These are phyloP conservation scores for Megaceryle torquata DNA, from an alignment of 2,113 vertebrate species.

Conservation along the genomic window DNA sequence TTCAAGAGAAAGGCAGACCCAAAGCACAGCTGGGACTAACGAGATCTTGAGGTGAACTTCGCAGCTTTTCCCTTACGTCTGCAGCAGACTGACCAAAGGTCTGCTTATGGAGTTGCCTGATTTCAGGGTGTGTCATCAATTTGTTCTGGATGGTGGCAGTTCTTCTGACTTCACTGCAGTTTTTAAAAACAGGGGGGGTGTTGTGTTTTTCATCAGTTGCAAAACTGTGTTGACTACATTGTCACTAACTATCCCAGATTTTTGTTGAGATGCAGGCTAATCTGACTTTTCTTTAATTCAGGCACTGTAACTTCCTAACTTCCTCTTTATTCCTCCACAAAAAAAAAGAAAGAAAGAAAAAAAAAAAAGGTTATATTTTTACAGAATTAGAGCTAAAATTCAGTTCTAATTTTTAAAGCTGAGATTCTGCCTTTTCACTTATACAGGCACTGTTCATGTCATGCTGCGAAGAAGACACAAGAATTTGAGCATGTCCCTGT, in stretches of 20 bases:
- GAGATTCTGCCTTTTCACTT: not conserved
- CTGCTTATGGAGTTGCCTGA: not conserved
- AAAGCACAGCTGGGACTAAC: not conserved
- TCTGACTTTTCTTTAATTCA: not conserved
- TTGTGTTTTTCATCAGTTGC: not conserved
- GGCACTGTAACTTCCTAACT: not conserved
- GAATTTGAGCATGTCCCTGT: not conserved
- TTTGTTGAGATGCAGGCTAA: not conserved
- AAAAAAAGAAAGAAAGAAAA: not conserved
- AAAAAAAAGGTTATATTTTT: not conserved
- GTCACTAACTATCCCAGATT: not conserved
- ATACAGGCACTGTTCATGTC: not conserved
- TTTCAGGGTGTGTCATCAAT: conserved; percentile 49
- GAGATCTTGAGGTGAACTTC: conserved; percentile 31
- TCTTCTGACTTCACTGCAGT: conserved; percentile 32
- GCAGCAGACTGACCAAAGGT: not conserved
- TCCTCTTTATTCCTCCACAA: not conserved
- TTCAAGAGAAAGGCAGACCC: not conserved
- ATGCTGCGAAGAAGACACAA: not conserved
- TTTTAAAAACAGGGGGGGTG: not conserved
- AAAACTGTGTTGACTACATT: not conserved
- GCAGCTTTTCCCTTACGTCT: not conserved
- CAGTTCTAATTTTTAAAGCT: not conserved
- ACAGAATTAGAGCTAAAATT: not conserved
- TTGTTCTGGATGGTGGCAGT: conserved; percentile 34